Evolutionary conservation across 2,113 vertebrate species (phyloP).

Genomic region (rat (Rattus norvegicus)): DNA sequence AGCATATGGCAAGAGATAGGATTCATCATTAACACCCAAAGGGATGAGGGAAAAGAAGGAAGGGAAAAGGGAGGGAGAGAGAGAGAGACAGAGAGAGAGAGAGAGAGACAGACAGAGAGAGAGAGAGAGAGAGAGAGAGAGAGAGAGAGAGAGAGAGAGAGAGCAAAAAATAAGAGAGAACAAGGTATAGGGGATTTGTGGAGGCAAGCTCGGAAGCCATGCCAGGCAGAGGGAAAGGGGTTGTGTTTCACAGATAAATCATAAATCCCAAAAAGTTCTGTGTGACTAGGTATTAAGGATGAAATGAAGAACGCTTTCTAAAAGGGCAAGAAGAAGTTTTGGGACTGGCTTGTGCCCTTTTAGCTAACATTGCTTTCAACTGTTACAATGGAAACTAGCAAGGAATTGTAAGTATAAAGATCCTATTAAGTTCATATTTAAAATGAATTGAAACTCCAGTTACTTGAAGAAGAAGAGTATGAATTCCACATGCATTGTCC

Average conservation of each 20-base stretch:
- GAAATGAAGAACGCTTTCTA: background rate
- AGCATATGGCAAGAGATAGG: background rate
- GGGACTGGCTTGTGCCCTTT: no score
- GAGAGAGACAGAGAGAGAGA: background rate
- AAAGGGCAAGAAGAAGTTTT: background rate
- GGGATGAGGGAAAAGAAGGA: background rate
- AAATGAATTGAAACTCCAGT: background rate
- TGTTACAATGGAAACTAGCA: background rate
- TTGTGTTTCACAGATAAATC: background rate
- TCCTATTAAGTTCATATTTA: background rate
- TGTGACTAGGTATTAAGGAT: background rate
- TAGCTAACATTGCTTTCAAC: background rate
- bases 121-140: accelerated
- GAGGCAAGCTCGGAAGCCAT: background rate
- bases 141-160: accelerated
- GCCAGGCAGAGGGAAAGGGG: background rate
- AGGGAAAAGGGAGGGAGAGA: background rate
- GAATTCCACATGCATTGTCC: background rate
- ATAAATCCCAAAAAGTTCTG: background rate
- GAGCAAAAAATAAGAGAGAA: background rate
- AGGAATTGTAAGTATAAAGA: background rate
- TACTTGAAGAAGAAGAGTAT: background rate
- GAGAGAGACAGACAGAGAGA: background rate
- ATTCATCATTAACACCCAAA: background rate
- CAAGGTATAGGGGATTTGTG: background rate